phyloP scores from a whole-genome alignment of 2,113 vertebrate genomes.

The Laticauda colubrina region DNA sequence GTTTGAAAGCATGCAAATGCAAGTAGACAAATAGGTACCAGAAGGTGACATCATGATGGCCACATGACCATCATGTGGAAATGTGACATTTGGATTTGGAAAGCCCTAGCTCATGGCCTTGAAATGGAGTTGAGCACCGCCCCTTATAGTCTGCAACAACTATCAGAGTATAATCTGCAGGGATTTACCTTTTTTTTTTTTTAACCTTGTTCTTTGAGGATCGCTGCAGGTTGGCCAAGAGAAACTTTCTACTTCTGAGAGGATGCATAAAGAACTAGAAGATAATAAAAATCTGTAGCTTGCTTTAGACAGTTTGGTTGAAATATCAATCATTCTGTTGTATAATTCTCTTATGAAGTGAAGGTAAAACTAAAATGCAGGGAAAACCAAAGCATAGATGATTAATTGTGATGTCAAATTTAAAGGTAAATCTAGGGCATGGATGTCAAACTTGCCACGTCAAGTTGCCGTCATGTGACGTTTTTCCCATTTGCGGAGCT shows the following conservation, averaged over 20 bases:
- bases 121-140: neutral
- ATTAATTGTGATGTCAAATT: neutral
- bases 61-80: neutral
- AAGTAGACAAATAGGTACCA: neutral
- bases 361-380: neutral
- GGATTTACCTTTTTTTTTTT: neutral
- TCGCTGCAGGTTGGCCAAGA: neutral
- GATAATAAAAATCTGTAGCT: neutral
- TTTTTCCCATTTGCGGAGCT: no score
- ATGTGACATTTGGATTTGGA: neutral
- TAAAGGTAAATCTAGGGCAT: neutral
- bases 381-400: neutral
- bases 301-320: neutral
- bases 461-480: no score
- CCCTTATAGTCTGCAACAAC: neutral
- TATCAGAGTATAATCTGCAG: neutral
- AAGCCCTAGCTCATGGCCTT: neutral
- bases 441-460: no score
- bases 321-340: neutral
- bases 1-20: neutral
- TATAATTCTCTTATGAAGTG: neutral
- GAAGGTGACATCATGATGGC: neutral
- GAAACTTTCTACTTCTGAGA: neutral
- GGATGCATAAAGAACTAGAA: neutral
- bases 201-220: neutral